Base-by-base conservation (phyloP, 2,113 vertebrate genomes). In the Mormoops blainvillei region DNA sequence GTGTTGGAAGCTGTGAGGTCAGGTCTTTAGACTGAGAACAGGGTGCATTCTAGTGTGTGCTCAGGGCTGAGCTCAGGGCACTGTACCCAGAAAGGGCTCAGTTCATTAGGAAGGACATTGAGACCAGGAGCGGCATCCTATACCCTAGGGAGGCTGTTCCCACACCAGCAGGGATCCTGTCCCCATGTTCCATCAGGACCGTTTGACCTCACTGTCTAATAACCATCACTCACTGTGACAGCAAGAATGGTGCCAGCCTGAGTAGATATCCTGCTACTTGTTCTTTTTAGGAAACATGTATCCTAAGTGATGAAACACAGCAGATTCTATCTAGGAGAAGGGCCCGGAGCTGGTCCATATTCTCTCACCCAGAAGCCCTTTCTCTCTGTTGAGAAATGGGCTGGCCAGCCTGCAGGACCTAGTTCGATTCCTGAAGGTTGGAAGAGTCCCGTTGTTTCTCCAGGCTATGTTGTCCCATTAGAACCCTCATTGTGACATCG, bases 61-160 rank as follows among this genome's bases (percentile, higher is more conserved):
- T 77, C 33, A 7, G 24, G 20, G 33, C 7, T 48, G 38, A 71
- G 56, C n/a, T 22, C 14, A 80, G 78, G 38, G 92, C 33, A 95
- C 28, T 85, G 96, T 61, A 28, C 24, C 76, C 81, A 92, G 83
- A 96, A 63, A 67, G 91, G 48, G 11, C 31, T 86, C 87, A 96
- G 13, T 38, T 94, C 77, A 78, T 52, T 68, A 68, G 87, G 93
- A 56, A 68, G 83, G 91, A 56, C 61, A 14, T 1, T 82, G 92
- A 71, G 54, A 71, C 80, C 19, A 63, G 41, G 1, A 16, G 85
- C 91, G 92, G 84, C 90, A 19, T 10, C 45, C 77, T 89, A 38
- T 8, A 89, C 56, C 94, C 65, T 94, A 89, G 95, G 70, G 18
- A 74, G 19, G 19, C 61, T 20, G 33, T 3, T 5, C 43, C 13